These are phyloP conservation scores for Quadriops clusia DNA, from an alignment of 2,888 invertebrate genomes.

Conservation along the genomic window DNA sequence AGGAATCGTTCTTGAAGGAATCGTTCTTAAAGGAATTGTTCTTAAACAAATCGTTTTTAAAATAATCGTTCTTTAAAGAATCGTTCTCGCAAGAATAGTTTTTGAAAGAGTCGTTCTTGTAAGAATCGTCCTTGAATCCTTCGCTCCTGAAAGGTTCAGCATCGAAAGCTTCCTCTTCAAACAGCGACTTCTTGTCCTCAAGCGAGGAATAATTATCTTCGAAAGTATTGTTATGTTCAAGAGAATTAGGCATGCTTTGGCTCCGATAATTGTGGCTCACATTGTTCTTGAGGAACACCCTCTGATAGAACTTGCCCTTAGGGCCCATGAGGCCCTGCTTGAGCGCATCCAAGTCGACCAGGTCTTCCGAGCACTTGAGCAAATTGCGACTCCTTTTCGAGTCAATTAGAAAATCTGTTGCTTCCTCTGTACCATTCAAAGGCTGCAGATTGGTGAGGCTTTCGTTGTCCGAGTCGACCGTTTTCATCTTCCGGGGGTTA, in stretches of 20 bases:
- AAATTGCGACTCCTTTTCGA: slow-evolving; percentile 17
- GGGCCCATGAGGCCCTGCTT: slow-evolving; percentile 22
- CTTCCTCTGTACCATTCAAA: slow-evolving; percentile 17
- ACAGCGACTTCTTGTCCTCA: no score
- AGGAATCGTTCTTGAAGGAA: no score
- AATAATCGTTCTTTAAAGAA: no score
- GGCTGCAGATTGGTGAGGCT: slow-evolving; percentile 15
- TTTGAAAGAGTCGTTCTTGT: no score
- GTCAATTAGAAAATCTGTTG: slow-evolving; percentile 18
- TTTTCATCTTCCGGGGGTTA: slow-evolving; percentile 23
- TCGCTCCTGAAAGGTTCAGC: no score
- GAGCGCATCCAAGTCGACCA: slow-evolving; percentile 18
- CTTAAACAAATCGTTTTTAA: no score
- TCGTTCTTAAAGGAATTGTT: no score
- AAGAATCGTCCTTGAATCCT: no score
- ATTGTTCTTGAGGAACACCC: slow-evolving; percentile 19
- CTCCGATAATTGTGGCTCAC: slow-evolving; percentile 27
- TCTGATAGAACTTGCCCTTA: slow-evolving; percentile 22
- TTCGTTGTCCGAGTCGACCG: slow-evolving; percentile 20
- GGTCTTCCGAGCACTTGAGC: slow-evolving; percentile 20
- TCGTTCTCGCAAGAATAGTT: no score
- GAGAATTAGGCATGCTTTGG: slow-evolving; percentile 35
- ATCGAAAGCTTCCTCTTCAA: no score
- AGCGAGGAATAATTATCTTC: no score
- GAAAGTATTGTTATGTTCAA: slow-evolving; percentile 29